Base-by-base conservation (phyloP, 2,797 vertebrate species). In the Premnoplex brunnescens region DNA sequence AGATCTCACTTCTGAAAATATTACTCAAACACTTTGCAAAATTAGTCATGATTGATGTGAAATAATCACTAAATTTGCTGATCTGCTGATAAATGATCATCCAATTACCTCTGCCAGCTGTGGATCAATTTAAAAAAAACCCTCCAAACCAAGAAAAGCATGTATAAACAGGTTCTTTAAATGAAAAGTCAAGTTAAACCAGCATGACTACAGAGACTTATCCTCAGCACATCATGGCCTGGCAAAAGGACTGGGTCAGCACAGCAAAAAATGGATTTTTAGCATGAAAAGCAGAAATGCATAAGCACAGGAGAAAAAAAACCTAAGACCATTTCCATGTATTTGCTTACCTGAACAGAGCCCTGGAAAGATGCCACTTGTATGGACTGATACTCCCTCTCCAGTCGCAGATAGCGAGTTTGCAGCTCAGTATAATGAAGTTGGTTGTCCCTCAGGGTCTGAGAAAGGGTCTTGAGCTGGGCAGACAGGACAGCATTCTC, bases 371-470 rank as follows among this genome's bases (percentile, higher is more conserved):
- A 64, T 6, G 95, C 15, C 89, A 93, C 87, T 24, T 96, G 94
- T 52, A 93, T 7, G 14, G 89, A 67, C 67, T 97, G 98, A n/a
- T 95, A 95, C 7, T 98, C 98, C 58, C 91, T 97, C 74, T 99
- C 98, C 87, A 99, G 97, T 93, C 97, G 98, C 46, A 98, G 95
- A 89, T 98, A 98, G 58, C 97, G 98, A 48, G 97, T 98, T 75
- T 99, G 98, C 82, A 98, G 89, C 41, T 98, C 98, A 23, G 78
- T 92, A 84, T 98, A 98, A 77, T 83, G 97, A 26, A 97, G 92
- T 88, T 98, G 98, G 28, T 97, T 98, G 69, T 99, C 99, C 88
- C 98, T 98, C 55, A 99, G 97, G 18, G 98, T 98, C 82, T 99
- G 98, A 9, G 98, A 98, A 12, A 99, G 97, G 1, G 96, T 83